Base-by-base conservation (phyloP, 1,140 invertebrate species). In the Augochlora pura region DNA sequence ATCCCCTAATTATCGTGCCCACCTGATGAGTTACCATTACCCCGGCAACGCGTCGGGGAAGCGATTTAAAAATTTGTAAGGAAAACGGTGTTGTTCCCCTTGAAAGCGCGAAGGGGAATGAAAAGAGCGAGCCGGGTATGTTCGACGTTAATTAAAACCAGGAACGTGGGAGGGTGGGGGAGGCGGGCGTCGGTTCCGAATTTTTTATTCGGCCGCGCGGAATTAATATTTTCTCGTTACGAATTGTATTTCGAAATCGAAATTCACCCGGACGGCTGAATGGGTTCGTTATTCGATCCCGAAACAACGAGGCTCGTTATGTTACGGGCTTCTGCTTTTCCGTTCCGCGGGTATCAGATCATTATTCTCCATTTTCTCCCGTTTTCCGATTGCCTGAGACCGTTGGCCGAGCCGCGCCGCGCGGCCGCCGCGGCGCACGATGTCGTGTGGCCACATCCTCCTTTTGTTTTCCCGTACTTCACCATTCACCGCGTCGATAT, bases 371-470 rank as follows among this genome's bases (percentile, higher is more conserved):
- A 64, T 82, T 52, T 85, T 66, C 42, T 66, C 42, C 67, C 57
- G 71, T 85, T 85, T 85, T 85, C 54, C 74, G 70, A 86, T 82
- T 62, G 69, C 52, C 52, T 16, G 32, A 62, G 79, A 85, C 68
- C 72, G 65, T 76, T 82, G 32, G 4, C n/a, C n/a, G n/a, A 4
- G 27, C 27, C 81, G 80, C 74, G 21, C 72, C 68, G 59, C 71
- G 59, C 76, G 59, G n/a, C n/a, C n/a, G n/a, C n/a, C n/a, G n/a
- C n/a, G n/a, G n/a, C 71, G 68, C 73, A 71, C 54, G 71, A 83
- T 83, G 70, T 67, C 81, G 38, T 70, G 59, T 62, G 27, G 62
- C 54, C 68, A 78, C 70, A 85, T 85, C 79, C 84, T 85, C 49
- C 70, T 68, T 86, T 86, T 86, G 84, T 85, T 78, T 59, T 64